Base-by-base conservation (phyloP, 1,140 invertebrate genomes). In the Dinothrombium tinctorium region DNA sequence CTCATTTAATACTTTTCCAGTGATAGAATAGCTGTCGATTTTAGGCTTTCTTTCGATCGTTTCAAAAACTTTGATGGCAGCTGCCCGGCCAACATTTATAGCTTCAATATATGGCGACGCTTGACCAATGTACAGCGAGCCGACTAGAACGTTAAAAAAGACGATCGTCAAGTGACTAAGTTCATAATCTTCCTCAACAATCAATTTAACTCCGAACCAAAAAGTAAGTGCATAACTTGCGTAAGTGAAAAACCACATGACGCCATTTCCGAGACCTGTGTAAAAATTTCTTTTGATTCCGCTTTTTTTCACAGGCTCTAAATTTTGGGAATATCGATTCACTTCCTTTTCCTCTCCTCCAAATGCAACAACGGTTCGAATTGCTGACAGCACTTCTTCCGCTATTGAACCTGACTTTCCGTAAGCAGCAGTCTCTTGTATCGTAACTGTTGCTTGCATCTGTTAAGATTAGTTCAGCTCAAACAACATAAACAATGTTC, bases 101-200 rank as follows among this genome's bases (percentile, higher is more conserved):
- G 69, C 67, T 49, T 79, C 73, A 1, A 86, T 49, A 49, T 73
- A 76, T 0, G 83, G 81, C 8, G 76, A 73, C 2, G 82, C 72
- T 51, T 84, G 69, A 28, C 81, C 74, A 6, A 87, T 63, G 51
- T 75, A 78, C 56, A 84, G 78, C 0, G 79, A 76, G 4, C 76
- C 81, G 51, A 74, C 73, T 25, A 90, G 59, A 1, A 89, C 75
- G 25, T 73, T 71, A 54, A 84, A 84, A 49, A 83, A 73, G 1
- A 82, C 42, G 17, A 47, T 47, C n/a, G n/a, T n/a, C n/a, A n/a
- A n/a, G n/a, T n/a, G n/a, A n/a, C n/a, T n/a, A n/a, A n/a, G n/a
- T n/a, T n/a, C n/a, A n/a, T n/a, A n/a, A n/a, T n/a, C n/a, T n/a
- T n/a, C n/a, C n/a, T n/a, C n/a, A n/a, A n/a, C n/a, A n/a, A n/a